Base-by-base conservation (phyloP, 2,797 vertebrate species). In the Nothura maculosa region DNA sequence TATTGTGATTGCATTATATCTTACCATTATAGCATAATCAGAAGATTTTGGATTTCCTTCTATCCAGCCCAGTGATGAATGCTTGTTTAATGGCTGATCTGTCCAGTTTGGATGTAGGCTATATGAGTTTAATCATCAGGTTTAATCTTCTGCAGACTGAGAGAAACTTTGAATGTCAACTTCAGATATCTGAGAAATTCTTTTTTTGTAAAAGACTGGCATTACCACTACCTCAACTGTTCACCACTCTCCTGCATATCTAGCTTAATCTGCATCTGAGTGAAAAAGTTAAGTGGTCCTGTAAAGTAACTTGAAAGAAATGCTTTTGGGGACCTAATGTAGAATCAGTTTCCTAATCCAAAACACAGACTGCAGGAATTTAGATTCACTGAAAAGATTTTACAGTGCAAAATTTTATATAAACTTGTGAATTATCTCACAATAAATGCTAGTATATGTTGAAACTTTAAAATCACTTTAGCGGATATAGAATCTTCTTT, bases 11-110 rank as follows among this genome's bases (percentile, higher is more conserved):
- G 10, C 28, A 47, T 34, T 30, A 50, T 7, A 32, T 25, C 28
- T 80, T 61, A n/a, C 58, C 12, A 18, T 50, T 36, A 22, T 14
- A 36, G 19, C 58, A 4, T 55, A 66, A 20, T 48, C 9, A 61
- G 28, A 74, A 2, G n/a, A 28, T 22, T 61, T 81, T 32, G 57
- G 34, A 55, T 4, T 70, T 92, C 12, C 16, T 9, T 66, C 8
- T 81, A 8, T 66, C 54, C 25, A 67, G 9, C 5, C 20, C 3
- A 18, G 38, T 72, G n/a, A 40, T 43, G 47, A 67, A 77, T 4
- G 6, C 4, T 6, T 66, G 8, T 66, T 81, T 30, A 48, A 43
- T 0, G 0, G 19, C 14, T 0, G 1, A 60, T 36, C 64, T 32
- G 54, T 70, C 80, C 30, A 82, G 4, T 22, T 55, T 67, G 9